These are phyloP conservation scores for Catocala nupta DNA, from an alignment of 2,888 invertebrate species.

Conservation along the genomic window DNA sequence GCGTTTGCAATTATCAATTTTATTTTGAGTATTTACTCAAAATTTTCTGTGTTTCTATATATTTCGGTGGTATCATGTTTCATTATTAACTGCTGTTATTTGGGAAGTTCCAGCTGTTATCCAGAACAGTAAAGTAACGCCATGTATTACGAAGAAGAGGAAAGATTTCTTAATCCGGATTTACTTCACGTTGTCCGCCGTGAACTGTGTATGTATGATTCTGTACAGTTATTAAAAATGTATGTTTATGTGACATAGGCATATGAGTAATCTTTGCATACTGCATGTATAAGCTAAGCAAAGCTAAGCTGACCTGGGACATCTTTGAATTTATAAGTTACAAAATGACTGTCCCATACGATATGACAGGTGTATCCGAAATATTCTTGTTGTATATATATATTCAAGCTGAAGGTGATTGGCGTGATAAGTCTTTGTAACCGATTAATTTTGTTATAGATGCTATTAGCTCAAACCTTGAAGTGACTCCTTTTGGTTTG, in stretches of 20 bases:
- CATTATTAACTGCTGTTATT: constrained; percentile 51
- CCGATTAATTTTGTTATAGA: constrained; percentile 59
- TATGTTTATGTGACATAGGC: background rate
- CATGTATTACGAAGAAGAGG: constrained; percentile 78
- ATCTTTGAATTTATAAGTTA: background rate
- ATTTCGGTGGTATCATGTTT: constrained; percentile 61
- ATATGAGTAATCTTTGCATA: too few relatives aligned
- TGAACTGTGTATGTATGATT: constrained; percentile 70
- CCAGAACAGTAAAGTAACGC: constrained; percentile 52
- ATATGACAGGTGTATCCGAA: background rate
- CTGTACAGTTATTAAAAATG: background rate
- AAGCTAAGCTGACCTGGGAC: background rate
- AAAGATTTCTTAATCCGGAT: constrained; percentile 70
- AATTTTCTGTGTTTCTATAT: constrained; percentile 70
- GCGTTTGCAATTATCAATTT: constrained; percentile 72
- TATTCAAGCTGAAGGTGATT: constrained; percentile 1
- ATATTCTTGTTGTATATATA: background rate
- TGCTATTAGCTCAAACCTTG: constrained; percentile 66
- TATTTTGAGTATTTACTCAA: constrained; percentile 73
- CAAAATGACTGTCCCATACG: constrained; percentile 3
- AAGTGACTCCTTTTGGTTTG: constrained; percentile 62
- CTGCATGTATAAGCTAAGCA: too few relatives aligned
- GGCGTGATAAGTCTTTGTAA: background rate
- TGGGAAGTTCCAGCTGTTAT: constrained; percentile 49
- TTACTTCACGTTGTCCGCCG: constrained; percentile 73